Evolutionary conservation across 2,888 invertebrate species (phyloP), one percentile per base, ranked within the genome.

Genomic region (Phalangium opilio): DNA sequence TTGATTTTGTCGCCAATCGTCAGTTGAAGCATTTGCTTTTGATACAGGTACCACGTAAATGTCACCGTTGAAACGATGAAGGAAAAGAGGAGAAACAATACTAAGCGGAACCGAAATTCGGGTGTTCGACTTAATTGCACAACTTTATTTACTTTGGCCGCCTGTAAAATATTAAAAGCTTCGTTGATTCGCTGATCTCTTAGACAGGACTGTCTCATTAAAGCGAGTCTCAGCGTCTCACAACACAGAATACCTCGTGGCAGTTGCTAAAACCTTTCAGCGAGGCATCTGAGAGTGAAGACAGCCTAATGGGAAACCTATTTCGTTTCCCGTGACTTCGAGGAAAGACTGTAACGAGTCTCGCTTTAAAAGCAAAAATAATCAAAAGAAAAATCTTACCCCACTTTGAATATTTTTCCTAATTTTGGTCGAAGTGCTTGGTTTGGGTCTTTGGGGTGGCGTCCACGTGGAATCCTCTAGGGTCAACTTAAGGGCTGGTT

Each of bases 21-120:
- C 3, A 49, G 45, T n/a, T 50, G 44, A 18, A 54, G 41, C 4
- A 49, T 45, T 19, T 50, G 50, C n/a, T 45, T 45, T 32, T 55
- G 54, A 34, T 57, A 53, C 46, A 50, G 49, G 44, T 52, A 52
- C 50, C 53, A 49, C 2, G 57, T 57, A 41, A 54, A 51, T 7
- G 54, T 44, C 2, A 54, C 51, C 2, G 53, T 32, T 1, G 50
- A 44, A 12, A 53, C 27, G 10, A 56, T 56, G 7, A 47, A 19
- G 3, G 27, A 47, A 18, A 56, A 55, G 2, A 56, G 33, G 2
- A 54, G 48, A 14, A 53, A 44, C 17, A 56, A 46, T n/a, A 54
- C 52, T 46, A 55, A 50, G n/a, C 54, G 50, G 32, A 54, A 51
- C 4, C 53, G 47, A 36, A 56, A 55, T 44, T 56, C 54, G 0